Percentiles rank a stretch among this genome's conserved stretches.
phyloP scores from a whole-genome alignment of 2,888 invertebrate genomes.

The Drosophila fulvimacula region DNA sequence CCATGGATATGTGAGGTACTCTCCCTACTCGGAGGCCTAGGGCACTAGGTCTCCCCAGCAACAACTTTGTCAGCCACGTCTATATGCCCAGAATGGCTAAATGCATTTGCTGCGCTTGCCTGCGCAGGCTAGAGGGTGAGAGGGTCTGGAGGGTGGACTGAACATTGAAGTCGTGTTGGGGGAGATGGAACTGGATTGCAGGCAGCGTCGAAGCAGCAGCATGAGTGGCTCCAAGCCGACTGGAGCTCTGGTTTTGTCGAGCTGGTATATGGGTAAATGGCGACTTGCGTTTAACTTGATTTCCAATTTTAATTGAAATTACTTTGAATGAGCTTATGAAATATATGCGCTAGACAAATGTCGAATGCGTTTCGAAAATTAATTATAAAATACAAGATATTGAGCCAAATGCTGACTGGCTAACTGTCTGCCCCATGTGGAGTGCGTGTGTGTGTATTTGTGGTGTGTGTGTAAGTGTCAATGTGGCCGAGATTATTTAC shows the following conservation, averaged over 20 bases:
- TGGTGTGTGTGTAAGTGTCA: conserved; percentile 50
- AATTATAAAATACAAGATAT: conserved; percentile 62
- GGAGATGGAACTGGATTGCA: conserved; percentile 13
- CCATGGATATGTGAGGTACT: conserved; percentile 26
- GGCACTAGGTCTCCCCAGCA: conserved; percentile 35
- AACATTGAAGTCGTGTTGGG: conserved; percentile 17
- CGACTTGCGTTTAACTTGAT: conserved; percentile 17
- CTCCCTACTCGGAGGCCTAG: conserved; percentile 22
- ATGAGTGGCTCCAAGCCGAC: not conserved
- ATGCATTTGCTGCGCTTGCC: conserved; percentile 69
- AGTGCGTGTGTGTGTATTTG: conserved; percentile 13
- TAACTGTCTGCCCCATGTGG: conserved; percentile 63
- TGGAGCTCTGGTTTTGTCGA: conserved; percentile 19
- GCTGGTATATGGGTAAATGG: conserved; percentile 16
- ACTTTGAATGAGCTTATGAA: conserved; percentile 50
- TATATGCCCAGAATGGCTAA: conserved; percentile 72
- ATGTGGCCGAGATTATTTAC: conserved; percentile 74
- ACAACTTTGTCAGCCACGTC: conserved; percentile 62
- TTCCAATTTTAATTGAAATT: conserved; percentile 57
- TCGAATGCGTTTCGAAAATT: conserved; percentile 58
- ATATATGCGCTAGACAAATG: conserved; percentile 53
- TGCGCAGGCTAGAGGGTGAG: conserved; percentile 20
- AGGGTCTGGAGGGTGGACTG: conserved; percentile 6
- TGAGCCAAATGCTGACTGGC: conserved; percentile 36
- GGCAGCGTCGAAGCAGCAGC: not conserved